Evolutionary conservation across 2,113 vertebrate genomes (phyloP), one percentile per base, ranked within the genome.

Genomic region (Eurystomus gularis): DNA sequence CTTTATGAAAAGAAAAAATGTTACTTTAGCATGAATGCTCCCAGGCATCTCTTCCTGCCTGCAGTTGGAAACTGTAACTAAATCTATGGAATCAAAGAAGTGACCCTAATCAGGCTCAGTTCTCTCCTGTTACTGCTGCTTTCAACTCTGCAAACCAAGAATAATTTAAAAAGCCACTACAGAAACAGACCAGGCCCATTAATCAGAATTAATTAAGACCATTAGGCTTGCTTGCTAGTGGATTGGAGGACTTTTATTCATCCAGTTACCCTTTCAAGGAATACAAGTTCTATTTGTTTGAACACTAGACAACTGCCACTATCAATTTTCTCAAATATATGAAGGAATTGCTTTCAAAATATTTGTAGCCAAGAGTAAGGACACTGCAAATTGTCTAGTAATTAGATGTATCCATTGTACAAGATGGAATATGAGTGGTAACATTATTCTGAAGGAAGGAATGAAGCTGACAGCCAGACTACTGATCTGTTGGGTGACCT

Each of bases 331-430:
- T 88, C 75, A 91, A 61, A 52, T 77, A 39, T 21, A 62, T 82
- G 46, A 95, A 94, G 57, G 68, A 93, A 88, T 90, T 82, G 49
- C 55, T 92, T 90, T 31, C 31, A 80, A 93, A 93, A 77, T 51
- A 95, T 28, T 42, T 72, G 40, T 76, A 93, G 62, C 75, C 51
- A 90, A 28, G 60, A 95, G 46, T 93, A 77, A 90, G 68, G 68
- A 62, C 37, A 49, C n/a, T 77, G 54, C 4, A 10, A 60, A 76
- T 88, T 96, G 75, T 70, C 71, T 90, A 80, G 75, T 66, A 94
- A 95, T 95, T 88, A 90, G 49, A 87, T 35, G 16, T 62, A 88
- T 68, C 54, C 66, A 70, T 87, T 90, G 71, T 54, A 55, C 31
- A 77, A 72, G 51, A 83, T 18, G 33, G 49, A 94, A 86, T 92